Percentiles rank a stretch among this genome's conserved stretches.
These are phyloP conservation scores for Anser cygnoides DNA, from an alignment of 2,113 vertebrate genomes.

Conservation along the genomic window DNA sequence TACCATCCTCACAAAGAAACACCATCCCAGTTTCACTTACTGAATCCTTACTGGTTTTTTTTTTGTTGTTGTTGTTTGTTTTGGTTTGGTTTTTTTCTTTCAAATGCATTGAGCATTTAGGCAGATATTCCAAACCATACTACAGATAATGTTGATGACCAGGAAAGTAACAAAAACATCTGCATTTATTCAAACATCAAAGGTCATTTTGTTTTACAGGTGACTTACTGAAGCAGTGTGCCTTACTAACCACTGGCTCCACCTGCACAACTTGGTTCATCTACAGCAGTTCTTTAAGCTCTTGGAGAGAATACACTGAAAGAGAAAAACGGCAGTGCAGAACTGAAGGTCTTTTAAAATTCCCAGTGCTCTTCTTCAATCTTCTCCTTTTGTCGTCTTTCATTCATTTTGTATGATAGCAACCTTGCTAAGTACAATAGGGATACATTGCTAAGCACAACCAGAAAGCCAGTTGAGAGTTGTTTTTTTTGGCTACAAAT, in stretches of 20 bases:
- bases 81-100: not conserved
- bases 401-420: not conserved
- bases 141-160: not conserved
- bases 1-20: not conserved
- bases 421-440: not conserved
- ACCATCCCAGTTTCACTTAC: not conserved
- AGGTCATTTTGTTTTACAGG: not conserved
- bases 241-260: not conserved
- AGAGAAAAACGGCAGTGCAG: not conserved
- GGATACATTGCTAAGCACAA: not conserved
- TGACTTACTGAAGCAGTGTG: not conserved
- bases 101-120: not conserved
- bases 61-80: not conserved
- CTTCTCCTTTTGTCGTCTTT: conserved; percentile 18
- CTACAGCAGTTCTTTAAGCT: not conserved
- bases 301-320: not conserved
- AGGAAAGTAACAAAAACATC: not conserved
- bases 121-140: not conserved
- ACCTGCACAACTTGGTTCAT: not conserved
- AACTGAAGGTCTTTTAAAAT: conserved; percentile 1
- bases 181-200: not conserved
- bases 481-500: not conserved
- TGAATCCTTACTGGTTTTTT: not conserved
- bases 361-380: not conserved
- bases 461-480: not conserved